Evolutionary conservation across 2,797 vertebrate genomes (phyloP), one percentile per base, ranked within the genome.

Genomic region (Xenopus petersii): DNA sequence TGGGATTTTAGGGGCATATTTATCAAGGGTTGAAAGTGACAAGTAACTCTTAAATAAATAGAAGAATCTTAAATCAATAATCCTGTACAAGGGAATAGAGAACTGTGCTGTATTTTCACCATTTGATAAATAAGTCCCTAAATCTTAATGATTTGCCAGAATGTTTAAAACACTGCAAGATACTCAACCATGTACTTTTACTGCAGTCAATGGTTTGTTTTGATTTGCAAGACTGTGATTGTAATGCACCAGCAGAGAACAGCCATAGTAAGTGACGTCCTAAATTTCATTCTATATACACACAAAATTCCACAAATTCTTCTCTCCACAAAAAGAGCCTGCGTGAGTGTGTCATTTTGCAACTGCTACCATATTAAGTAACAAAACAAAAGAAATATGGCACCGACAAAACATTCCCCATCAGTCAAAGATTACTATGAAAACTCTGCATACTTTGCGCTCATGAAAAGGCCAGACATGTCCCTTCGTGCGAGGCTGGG

Each of bases 241-340:
- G 61, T 68, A 69, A 70, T 51, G 64, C 51, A 51, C 70, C 36
- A 36, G 42, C 65, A 73, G 71, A 2, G 66, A 69, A 64, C 21
- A 64, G 51, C 42, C 42, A 47, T 64, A 60, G 51, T 33, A 64
- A 69, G 56, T 70, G 71, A 79, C 67, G 62, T 74, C 65, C 17
- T 70, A 49, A 26, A 51, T 65, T 26, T 54, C 69, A 73, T 79
- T 51, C 71, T 79, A 79, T 74, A 79, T 70, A 79, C 46, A 79
- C 61, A 74, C 12, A 73, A 66, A 79, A 79, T 79, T 70, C 71
- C 77, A 79, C 61, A 74, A 74, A 79, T 79, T 79, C 67, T 79
- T 74, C 54, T 30, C 26, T 51, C 46, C 33, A 33, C 47, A 69
- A 73, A 30, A 73, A 69, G 8, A 64, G 48, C 16, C 54, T 36